Conservation (phyloP, 2,113 vertebrate genomes). For the Benitochromis conjunctus region DNA sequence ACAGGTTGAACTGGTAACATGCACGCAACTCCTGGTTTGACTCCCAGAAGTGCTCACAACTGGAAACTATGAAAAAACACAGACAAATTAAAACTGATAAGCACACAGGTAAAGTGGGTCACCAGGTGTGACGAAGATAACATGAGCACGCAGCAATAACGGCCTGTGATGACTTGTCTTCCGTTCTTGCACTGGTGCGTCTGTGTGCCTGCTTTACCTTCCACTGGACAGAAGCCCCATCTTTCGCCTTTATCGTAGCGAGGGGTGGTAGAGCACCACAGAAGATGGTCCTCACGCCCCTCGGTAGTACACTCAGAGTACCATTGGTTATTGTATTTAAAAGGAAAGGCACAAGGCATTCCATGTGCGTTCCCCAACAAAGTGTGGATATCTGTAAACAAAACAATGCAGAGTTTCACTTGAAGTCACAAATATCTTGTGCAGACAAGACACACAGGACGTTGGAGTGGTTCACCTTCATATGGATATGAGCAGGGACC, state of each 20-base stretch:
- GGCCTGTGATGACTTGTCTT: background rate
- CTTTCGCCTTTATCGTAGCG: conserved; percentile 82
- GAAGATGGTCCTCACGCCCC: conserved; percentile 78
- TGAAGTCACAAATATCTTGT: background rate
- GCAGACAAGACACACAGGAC: background rate
- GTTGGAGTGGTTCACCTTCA: conserved; percentile 75
- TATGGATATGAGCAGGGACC: conserved; percentile 83
- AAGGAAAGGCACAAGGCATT: conserved; percentile 85
- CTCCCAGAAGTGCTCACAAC: conserved; percentile 83
- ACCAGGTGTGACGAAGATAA: background rate
- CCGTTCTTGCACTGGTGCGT: background rate
- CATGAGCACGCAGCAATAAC: background rate
- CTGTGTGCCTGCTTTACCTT: conserved; percentile 68
- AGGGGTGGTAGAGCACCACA: conserved; percentile 88
- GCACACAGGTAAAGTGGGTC: background rate
- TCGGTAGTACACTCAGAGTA: conserved; percentile 84
- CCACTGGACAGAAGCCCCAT: conserved; percentile 90
- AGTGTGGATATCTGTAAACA: conserved; percentile 82
- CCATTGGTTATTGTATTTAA: conserved; percentile 89
- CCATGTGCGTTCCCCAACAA: conserved; percentile 86
- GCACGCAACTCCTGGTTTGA: conserved; percentile 69
- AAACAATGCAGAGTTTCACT: background rate
- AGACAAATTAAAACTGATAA: background rate
- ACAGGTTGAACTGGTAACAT: conserved; percentile 92
- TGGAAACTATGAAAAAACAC: conserved; percentile 55